Conservation (phyloP, 2,113 vertebrate genomes). For the Nymphicus hollandicus region DNA sequence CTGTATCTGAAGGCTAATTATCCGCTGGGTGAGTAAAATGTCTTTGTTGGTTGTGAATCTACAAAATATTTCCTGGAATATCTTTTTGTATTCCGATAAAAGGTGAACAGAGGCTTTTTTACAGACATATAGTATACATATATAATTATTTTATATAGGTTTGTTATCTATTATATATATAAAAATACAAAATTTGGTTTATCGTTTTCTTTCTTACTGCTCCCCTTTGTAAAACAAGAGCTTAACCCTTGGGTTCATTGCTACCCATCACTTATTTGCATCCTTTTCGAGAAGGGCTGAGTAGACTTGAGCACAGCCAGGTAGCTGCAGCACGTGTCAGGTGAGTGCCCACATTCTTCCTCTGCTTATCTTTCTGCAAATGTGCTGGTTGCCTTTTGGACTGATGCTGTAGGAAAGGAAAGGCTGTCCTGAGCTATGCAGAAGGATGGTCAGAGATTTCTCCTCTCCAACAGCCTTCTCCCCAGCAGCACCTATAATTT, state of each 20-base stretch:
- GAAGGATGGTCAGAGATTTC: neutral
- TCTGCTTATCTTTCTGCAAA: neutral
- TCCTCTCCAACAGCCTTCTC: neutral
- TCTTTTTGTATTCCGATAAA: neutral
- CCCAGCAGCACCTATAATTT: neutral
- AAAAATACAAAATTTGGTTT: neutral
- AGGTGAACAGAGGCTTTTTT: neutral
- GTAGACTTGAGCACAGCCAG: neutral
- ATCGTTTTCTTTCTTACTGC: neutral
- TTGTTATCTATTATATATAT: neutral
- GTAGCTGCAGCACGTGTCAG: neutral
- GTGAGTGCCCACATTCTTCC: neutral
- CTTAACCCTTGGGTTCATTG: neutral
- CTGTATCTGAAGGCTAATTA: neutral
- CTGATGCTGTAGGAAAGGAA: neutral
- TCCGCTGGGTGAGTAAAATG: rapidly evolving
- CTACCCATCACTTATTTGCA: neutral
- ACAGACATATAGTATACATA: neutral
- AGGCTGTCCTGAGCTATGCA: neutral
- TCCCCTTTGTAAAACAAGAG: neutral
- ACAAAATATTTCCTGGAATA: neutral
- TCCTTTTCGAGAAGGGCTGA: neutral
- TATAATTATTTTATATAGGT: neutral
- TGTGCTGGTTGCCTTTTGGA: neutral
- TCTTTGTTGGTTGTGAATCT: neutral